Conservation (phyloP, 2,113 vertebrate genomes). For the Lycaon pictus region DNA sequence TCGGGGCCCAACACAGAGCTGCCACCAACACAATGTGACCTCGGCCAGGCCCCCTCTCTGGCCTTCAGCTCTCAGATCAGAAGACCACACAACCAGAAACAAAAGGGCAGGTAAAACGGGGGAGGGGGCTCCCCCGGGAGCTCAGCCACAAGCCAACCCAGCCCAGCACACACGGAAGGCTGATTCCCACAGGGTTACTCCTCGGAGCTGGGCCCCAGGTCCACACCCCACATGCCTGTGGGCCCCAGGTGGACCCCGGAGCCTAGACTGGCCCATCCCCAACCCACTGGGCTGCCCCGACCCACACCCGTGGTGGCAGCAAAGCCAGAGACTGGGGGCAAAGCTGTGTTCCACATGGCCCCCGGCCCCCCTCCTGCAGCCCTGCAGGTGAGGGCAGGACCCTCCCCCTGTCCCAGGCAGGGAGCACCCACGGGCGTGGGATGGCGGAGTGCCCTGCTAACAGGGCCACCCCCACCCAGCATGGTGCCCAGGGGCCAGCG, state of each 20-base stretch:
- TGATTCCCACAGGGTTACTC: background rate
- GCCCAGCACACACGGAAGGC: background rate
- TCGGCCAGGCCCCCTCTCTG: background rate
- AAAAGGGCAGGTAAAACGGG: background rate
- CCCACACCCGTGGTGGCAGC: background rate
- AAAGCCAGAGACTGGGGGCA: background rate
- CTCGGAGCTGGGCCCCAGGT: background rate
- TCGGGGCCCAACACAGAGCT: background rate
- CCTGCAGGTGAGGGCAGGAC: background rate
- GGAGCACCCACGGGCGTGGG: background rate
- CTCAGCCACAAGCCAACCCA: background rate
- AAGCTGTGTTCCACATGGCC: background rate
- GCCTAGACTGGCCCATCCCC: background rate
- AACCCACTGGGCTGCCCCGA: background rate
- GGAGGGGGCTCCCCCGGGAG: background rate
- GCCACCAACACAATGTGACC: background rate
- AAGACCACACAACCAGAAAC: slow-evolving; percentile 21
- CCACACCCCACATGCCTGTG: fast-evolving
- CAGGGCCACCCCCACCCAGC: background rate
- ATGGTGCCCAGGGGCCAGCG: background rate
- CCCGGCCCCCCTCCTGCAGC: background rate
- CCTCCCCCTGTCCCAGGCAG: background rate
- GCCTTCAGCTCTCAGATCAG: background rate
- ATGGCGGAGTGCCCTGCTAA: background rate
- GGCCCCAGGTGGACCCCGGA: background rate